These are phyloP conservation scores for Crambe crambe DNA, from an alignment of 37 sponge, comb jelly and placozoan genomes.

Conservation along the genomic window DNA sequence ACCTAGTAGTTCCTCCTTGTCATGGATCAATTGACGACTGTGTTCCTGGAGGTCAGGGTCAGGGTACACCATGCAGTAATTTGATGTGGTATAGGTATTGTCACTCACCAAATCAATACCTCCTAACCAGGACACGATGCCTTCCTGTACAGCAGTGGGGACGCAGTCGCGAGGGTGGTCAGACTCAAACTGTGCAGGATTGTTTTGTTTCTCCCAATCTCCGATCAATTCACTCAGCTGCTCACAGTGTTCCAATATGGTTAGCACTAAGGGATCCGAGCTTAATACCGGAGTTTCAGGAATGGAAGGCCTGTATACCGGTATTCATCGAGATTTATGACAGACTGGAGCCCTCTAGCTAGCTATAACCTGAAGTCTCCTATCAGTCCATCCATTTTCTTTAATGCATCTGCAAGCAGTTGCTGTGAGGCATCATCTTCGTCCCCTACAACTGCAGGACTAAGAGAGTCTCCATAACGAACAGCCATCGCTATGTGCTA, in stretches of 20 bases:
- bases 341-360: background rate
- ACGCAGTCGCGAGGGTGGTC: slow-evolving; percentile 19
- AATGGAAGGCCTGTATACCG: background rate
- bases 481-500: background rate
- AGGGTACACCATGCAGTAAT: no score
- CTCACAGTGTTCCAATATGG: slow-evolving; percentile 14
- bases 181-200: background rate
- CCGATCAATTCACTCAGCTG: background rate
- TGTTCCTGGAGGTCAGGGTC: background rate
- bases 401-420: slow-evolving; percentile 60
- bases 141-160: slow-evolving; percentile 14
- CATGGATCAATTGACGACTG: slow-evolving; percentile 18
- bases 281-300: background rate
- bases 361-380: slow-evolving; percentile 33
- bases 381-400: slow-evolving; percentile 72
- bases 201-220: background rate
- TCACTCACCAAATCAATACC: slow-evolving; percentile 10
- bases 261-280: slow-evolving; percentile 3
- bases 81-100: no score
- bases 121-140: slow-evolving; percentile 40
- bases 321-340: background rate
- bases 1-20: slow-evolving; percentile 38
- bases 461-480: background rate
- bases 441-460: background rate
- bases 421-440: background rate